Conservation (phyloP, 2,888 invertebrate genomes). For the Zaprionus lineosus region DNA sequence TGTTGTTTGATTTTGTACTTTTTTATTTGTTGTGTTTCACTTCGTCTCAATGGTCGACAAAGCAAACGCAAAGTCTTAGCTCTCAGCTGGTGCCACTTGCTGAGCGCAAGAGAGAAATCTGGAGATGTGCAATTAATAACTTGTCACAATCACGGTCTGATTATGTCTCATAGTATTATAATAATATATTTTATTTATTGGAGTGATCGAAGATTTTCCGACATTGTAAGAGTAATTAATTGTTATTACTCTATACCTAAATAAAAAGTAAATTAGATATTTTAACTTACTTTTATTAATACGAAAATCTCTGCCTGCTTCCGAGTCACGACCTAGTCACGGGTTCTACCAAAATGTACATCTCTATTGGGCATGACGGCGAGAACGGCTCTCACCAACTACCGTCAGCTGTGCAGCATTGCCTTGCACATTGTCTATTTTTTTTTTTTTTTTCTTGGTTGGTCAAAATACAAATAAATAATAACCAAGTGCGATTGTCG, state of each 20-base stretch:
- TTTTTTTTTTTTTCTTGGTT: conserved; percentile 4
- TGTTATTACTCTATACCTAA: too few species aligned
- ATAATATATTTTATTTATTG: too few species aligned
- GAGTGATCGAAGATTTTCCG: too few species aligned
- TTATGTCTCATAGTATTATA: too few species aligned
- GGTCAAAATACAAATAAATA: conserved; percentile 39
- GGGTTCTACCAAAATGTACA: conserved; percentile 2
- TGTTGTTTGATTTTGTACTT: conserved; percentile 56
- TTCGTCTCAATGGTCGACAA: conserved; percentile 60
- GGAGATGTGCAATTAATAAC: conserved; percentile 29
- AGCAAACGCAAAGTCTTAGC: conserved; percentile 33
- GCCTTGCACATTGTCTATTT: conserved; percentile 43
- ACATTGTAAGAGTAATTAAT: too few species aligned
- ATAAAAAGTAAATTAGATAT: too few species aligned
- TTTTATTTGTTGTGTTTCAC: conserved; percentile 51
- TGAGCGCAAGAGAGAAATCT: conserved; percentile 24
- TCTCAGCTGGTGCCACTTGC: conserved; percentile 41
- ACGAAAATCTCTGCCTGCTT: too few species aligned
- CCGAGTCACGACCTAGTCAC: neutral
- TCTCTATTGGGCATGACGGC: conserved; percentile 22
- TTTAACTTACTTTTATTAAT: too few species aligned
- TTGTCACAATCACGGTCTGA: neutral
- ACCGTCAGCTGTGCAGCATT: conserved; percentile 60
- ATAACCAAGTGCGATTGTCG: conserved; percentile 40
- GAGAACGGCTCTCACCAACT: conserved; percentile 26